Conservation (phyloP, 2,888 invertebrate genomes). For the Axea sp. region DNA sequence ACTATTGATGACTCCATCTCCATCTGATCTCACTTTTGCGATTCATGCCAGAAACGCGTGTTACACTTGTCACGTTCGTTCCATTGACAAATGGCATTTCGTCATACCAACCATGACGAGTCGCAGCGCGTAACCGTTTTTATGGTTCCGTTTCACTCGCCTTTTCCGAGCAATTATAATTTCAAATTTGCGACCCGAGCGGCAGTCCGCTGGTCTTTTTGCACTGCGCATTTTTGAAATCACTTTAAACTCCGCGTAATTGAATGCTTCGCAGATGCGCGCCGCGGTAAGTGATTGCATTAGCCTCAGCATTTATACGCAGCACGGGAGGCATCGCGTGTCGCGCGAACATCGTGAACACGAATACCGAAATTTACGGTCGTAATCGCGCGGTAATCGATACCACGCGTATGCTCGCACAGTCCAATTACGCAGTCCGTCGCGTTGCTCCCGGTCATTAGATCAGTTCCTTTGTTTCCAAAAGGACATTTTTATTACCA, state of each 20-base stretch:
- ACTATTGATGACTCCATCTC: constrained; percentile 67
- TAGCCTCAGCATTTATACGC: constrained; percentile 15
- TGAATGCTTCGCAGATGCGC: constrained; percentile 7
- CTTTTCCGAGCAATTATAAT: too few relatives aligned
- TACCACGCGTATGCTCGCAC: constrained; percentile 14
- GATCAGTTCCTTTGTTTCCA: neutral
- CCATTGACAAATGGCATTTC: constrained; percentile 61
- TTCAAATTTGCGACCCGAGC: too few relatives aligned
- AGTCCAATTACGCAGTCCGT: constrained; percentile 21
- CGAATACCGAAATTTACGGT: constrained; percentile 32
- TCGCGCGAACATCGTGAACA: neutral
- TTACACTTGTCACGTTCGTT: constrained; percentile 56
- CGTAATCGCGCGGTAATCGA: constrained; percentile 35
- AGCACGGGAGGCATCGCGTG: constrained; percentile 32
- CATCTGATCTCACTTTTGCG: constrained; percentile 58
- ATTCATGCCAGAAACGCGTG: constrained; percentile 46
- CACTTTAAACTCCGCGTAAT: constrained; percentile 7
- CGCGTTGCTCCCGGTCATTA: constrained; percentile 35
- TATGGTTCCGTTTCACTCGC: too few relatives aligned
- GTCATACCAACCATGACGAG: constrained; percentile 23
- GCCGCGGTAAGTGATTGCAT: constrained; percentile 33
- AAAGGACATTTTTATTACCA: constrained; percentile 20
- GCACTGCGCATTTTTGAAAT: too few relatives aligned
- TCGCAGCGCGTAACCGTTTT: constrained; percentile 14
- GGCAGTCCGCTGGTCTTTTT: too few relatives aligned